Percentiles rank a stretch among this genome's conserved stretches.
phyloP scores from a whole-genome alignment of 2,797 vertebrate species.

The Valencia hispanica region DNA sequence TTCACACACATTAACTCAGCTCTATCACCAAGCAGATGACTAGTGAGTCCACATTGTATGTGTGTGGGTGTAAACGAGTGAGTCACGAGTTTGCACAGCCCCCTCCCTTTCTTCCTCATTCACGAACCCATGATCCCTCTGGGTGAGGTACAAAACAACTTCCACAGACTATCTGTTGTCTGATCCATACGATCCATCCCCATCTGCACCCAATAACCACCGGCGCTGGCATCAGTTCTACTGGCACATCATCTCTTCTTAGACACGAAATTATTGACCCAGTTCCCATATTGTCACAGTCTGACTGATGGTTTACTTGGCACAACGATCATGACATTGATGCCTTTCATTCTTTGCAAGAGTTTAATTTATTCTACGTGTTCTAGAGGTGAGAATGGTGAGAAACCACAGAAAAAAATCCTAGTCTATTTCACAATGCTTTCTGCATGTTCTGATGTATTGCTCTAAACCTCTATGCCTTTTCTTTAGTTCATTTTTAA shows the following conservation, averaged over 20 bases:
- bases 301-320: constrained; percentile 26
- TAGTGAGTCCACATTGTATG: constrained; percentile 51
- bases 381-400: constrained; percentile 31
- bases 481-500: constrained; percentile 40
- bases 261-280: constrained; percentile 35
- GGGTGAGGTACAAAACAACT: constrained; percentile 49
- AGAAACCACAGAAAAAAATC: constrained; percentile 38
- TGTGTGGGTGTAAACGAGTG: constrained; percentile 57
- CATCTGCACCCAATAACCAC: constrained; percentile 40
- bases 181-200: constrained; percentile 42
- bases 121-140: constrained; percentile 54
- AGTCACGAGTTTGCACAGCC: constrained; percentile 55
- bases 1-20: constrained; percentile 29
- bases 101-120: constrained; percentile 21
- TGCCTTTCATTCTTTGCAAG: constrained; percentile 40
- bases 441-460: constrained; percentile 27
- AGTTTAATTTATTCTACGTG: constrained; percentile 35
- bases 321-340: constrained; percentile 29
- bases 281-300: constrained; percentile 39
- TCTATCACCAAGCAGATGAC: constrained; percentile 61
- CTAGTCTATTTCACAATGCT: constrained; percentile 41
- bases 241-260: constrained; percentile 50
- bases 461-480: constrained; percentile 20
- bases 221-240: constrained; percentile 45
- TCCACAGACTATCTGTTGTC: constrained; percentile 53